These are phyloP conservation scores for Sandelia bainsii DNA, from an alignment of 2,797 vertebrate species.

Conservation along the genomic window DNA sequence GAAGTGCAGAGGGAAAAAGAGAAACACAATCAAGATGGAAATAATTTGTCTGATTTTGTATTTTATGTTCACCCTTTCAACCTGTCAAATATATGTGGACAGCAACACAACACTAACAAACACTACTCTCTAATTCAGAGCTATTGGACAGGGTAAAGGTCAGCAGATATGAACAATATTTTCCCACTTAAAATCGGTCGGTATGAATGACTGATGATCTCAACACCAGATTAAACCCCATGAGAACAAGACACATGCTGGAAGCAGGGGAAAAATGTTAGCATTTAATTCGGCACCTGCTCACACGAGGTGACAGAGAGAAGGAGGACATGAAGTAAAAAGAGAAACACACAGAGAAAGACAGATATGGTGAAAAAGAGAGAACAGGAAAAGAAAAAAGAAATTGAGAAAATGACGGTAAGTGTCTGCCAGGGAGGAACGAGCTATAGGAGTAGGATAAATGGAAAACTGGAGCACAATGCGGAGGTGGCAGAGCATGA, in stretches of 20 bases:
- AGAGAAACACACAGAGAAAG: slow-evolving; percentile 1
- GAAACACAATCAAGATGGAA: not conserved
- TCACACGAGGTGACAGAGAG: slow-evolving; percentile 23
- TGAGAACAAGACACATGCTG: not conserved
- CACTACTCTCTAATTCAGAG: slow-evolving; percentile 14
- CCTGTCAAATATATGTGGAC: not conserved
- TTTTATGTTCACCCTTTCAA: not conserved
- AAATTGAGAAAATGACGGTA: slow-evolving; percentile 54
- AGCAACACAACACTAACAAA: slow-evolving; percentile 4
- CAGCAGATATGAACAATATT: slow-evolving; percentile 27
- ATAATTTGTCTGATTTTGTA: slow-evolving; percentile 19
- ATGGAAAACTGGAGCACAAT: slow-evolving; percentile 52
- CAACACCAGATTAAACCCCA: slow-evolving; percentile 46
- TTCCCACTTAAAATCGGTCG: slow-evolving; percentile 32
- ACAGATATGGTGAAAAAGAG: not conserved
- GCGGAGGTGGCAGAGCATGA: slow-evolving; percentile 60
- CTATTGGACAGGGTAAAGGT: slow-evolving; percentile 29
- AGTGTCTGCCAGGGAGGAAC: slow-evolving; percentile 45
- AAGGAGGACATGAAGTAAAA: slow-evolving; percentile 1
- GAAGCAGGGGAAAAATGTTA: slow-evolving; percentile 22
- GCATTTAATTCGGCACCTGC: slow-evolving; percentile 44
- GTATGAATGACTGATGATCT: slow-evolving; percentile 47
- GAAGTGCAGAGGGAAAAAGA: slow-evolving; percentile 8
- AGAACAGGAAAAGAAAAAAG: slow-evolving; percentile 54
- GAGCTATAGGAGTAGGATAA: slow-evolving; percentile 54